phyloP scores from a whole-genome alignment of 2,888 invertebrate genomes.

The Dexiosoma caninum region DNA sequence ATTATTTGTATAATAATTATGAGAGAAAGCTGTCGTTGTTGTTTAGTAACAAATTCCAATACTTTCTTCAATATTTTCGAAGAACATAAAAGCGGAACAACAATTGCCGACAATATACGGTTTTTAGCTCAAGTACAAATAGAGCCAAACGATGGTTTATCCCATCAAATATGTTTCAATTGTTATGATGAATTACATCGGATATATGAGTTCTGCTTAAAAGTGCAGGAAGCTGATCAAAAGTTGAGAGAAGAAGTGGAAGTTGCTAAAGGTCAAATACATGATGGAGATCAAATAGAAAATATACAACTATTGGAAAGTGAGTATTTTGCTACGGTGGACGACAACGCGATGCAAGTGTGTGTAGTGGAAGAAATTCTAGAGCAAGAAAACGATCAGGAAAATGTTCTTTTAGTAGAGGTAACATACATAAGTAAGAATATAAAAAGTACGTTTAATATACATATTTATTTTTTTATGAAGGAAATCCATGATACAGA shows the following conservation, averaged over 20 bases:
- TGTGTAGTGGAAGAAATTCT: conserved; percentile 51
- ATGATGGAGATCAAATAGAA: conserved; percentile 22
- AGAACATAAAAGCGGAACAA: conserved; percentile 15
- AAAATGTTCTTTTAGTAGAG: conserved; percentile 30
- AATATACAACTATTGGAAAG: conserved; percentile 32
- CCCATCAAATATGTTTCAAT: conserved; percentile 35
- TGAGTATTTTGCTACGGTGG: conserved; percentile 29
- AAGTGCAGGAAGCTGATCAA: conserved; percentile 21
- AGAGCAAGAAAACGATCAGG: conserved; percentile 14
- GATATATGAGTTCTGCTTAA: conserved; percentile 35
- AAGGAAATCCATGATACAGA: conserved; percentile 50
- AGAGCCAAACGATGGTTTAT: conserved; percentile 36
- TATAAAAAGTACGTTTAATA: too few relatives aligned
- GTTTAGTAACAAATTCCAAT: conserved; percentile 26
- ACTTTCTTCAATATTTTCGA: conserved; percentile 24
- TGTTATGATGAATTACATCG: conserved; percentile 32
- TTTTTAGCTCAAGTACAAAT: conserved; percentile 48
- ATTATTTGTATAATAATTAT: too few relatives aligned
- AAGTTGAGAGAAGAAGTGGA: conserved; percentile 27
- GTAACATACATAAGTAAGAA: conserved; percentile 4
- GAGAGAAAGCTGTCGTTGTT: conserved; percentile 40
- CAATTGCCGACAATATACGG: conserved; percentile 41
- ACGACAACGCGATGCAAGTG: conserved; percentile 29
- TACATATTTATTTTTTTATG: background rate
- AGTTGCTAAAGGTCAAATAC: background rate